A percentile compares a stretch with the other conserved stretches of the same genome.
These are phyloP conservation scores for Tiphia femorata DNA, from an alignment of 2,888 invertebrate species.

Conservation along the genomic window DNA sequence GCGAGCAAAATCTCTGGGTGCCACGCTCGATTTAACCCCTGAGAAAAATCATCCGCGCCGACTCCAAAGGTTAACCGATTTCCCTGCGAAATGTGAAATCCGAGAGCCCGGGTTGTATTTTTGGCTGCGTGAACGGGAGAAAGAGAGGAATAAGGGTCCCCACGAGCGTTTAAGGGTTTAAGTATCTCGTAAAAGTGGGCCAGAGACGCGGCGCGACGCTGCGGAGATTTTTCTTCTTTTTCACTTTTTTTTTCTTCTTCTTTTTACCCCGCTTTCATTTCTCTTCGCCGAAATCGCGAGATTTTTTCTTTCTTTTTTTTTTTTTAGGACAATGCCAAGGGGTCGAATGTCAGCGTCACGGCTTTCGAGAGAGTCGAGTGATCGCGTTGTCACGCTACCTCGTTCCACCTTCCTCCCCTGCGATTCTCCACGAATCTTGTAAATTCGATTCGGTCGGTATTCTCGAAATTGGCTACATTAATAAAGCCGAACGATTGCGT, in stretches of 20 bases:
- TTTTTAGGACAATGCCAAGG: slow-evolving; percentile 16
- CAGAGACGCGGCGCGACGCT: slow-evolving; percentile 16
- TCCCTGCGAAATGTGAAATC: slow-evolving; percentile 62
- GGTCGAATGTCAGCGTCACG: slow-evolving; percentile 42
- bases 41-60: slow-evolving; percentile 61
- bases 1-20: slow-evolving; percentile 32
- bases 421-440: too few relatives aligned
- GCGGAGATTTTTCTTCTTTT: slow-evolving; percentile 2
- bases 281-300: background rate
- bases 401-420: too few relatives aligned
- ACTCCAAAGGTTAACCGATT: slow-evolving; percentile 66
- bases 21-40: slow-evolving; percentile 69
- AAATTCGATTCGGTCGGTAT: too few relatives aligned
- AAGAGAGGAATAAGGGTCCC: slow-evolving; percentile 29
- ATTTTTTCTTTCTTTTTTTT: slow-evolving; percentile 11
- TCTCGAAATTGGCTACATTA: too few relatives aligned
- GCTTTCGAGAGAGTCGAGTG: slow-evolving; percentile 2
- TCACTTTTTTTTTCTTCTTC: slow-evolving; percentile 30
- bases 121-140: slow-evolving; percentile 11
- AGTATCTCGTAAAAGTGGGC: slow-evolving; percentile 67
- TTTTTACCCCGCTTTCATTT: too few relatives aligned
- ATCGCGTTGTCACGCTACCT: slow-evolving; percentile 8
- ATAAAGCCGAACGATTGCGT: too few relatives aligned
- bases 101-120: slow-evolving; percentile 43
- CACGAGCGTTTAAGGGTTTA: slow-evolving; percentile 65